Conservation (phyloP, 2,797 vertebrate genomes). For the Parambassis ranga region DNA sequence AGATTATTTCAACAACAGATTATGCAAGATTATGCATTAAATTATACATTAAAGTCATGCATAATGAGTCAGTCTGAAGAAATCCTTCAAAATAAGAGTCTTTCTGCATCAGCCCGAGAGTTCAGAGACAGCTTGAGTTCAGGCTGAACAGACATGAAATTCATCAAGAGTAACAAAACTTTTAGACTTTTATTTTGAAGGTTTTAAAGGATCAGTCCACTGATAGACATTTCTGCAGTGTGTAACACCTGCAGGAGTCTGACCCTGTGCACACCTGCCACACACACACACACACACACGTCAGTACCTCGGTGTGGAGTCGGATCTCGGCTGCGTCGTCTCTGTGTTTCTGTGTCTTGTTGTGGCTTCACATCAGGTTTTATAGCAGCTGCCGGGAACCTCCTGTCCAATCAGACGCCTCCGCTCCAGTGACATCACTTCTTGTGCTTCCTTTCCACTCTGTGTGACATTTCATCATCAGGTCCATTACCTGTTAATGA, state of each 20-base stretch:
- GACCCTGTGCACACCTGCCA: conserved; percentile 11
- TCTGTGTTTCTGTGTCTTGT: conserved; percentile 40
- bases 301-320: conserved; percentile 54
- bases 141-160: too few relatives aligned
- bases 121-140: too few relatives aligned
- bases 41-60: too few relatives aligned
- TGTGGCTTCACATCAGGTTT: conserved; percentile 78
- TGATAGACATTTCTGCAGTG: not conserved
- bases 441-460: conserved; percentile 78
- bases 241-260: not conserved
- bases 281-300: conserved; percentile 16
- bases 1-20: too few relatives aligned
- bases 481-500: conserved; percentile 74
- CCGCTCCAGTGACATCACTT: conserved; percentile 90
- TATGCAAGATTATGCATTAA: too few relatives aligned
- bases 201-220: too few relatives aligned
- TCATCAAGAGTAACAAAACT: too few relatives aligned
- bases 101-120: too few relatives aligned
- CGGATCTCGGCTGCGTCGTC: conserved; percentile 48
- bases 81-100: too few relatives aligned
- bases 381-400: conserved; percentile 88
- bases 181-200: not conserved
- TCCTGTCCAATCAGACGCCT: conserved; percentile 85
- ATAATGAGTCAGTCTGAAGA: too few relatives aligned
- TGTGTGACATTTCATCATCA: conserved; percentile 61